Conservation (phyloP, 2,113 vertebrate species). For the Chaenogobius annularis region DNA sequence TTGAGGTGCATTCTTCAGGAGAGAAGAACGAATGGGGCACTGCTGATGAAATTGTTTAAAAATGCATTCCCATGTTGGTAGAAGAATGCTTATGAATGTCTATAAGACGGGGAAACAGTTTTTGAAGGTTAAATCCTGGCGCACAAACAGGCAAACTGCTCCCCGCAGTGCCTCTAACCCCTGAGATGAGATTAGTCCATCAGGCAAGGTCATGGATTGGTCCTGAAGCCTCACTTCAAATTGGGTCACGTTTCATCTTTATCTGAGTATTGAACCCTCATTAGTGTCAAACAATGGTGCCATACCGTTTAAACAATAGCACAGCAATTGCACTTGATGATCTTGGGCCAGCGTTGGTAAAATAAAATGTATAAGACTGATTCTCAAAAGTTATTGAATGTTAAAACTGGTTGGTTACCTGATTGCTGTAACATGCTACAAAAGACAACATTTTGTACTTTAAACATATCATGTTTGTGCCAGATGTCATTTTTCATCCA, state of each 20-base stretch:
- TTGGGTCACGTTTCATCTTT: conserved; percentile 39
- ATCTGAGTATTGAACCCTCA: conserved; percentile 23
- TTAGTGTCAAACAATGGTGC: conserved; percentile 28
- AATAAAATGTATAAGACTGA: too few species aligned
- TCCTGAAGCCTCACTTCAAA: not conserved
- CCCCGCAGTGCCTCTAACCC: not conserved
- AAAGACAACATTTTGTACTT: too few species aligned
- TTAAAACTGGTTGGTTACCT: too few species aligned
- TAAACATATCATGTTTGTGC: too few species aligned
- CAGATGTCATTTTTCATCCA: too few species aligned
- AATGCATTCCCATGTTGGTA: not conserved
- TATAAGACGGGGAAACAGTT: not conserved
- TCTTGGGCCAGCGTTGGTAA: too few species aligned
- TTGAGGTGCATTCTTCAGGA: not conserved
- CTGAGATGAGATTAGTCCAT: not conserved
- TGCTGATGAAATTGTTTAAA: not conserved
- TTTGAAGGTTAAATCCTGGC: not conserved
- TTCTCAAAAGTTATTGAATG: too few species aligned
- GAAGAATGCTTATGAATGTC: not conserved
- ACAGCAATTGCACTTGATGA: not conserved
- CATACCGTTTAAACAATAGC: not conserved
- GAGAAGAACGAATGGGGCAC: not conserved
- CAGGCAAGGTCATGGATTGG: not conserved
- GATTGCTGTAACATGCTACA: too few species aligned
- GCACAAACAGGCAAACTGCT: not conserved